phyloP scores from a whole-genome alignment of 1,140 invertebrate genomes.

The Pseudomyrmex pallidus region DNA sequence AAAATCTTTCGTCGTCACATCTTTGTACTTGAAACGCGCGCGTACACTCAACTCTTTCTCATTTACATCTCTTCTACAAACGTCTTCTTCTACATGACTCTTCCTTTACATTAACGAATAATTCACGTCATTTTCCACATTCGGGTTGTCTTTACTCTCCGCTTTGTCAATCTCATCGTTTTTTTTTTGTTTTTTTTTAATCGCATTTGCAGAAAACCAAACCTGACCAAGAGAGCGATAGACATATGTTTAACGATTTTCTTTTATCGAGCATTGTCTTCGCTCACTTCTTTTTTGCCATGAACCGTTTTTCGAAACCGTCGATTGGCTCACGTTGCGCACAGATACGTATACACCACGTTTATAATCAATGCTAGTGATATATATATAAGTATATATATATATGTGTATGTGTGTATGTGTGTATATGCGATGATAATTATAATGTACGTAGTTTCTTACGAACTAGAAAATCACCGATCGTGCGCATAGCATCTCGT shows the following conservation, averaged over 20 bases:
- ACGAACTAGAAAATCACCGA: constrained; percentile 51
- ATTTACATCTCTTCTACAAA: background rate
- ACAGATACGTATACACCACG: constrained; percentile 47
- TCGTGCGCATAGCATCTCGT: constrained; percentile 21
- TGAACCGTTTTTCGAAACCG: constrained; percentile 23
- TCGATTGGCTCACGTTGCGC: constrained; percentile 25
- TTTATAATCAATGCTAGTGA: constrained; percentile 58
- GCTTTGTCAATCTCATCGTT: too few species aligned
- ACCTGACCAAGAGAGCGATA: background rate
- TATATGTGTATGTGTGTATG: too few species aligned
- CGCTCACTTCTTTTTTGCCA: background rate
- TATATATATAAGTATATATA: constrained; percentile 39
- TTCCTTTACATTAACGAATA: constrained; percentile 17
- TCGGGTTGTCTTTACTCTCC: too few species aligned
- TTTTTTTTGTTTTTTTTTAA: background rate
- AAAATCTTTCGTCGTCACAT: constrained; percentile 23
- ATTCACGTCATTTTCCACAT: constrained; percentile 30
- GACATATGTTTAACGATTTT: background rate
- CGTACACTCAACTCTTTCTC: constrained; percentile 9
- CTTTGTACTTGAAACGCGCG: constrained; percentile 38
- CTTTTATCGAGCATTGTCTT: background rate
- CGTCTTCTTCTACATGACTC: background rate
- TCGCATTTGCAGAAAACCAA: constrained; percentile 3
- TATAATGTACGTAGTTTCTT: constrained; percentile 67
- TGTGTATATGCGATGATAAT: constrained; percentile 66